Base-by-base conservation (phyloP, 1,140 invertebrate species). In the Eulimnadia texana region DNA sequence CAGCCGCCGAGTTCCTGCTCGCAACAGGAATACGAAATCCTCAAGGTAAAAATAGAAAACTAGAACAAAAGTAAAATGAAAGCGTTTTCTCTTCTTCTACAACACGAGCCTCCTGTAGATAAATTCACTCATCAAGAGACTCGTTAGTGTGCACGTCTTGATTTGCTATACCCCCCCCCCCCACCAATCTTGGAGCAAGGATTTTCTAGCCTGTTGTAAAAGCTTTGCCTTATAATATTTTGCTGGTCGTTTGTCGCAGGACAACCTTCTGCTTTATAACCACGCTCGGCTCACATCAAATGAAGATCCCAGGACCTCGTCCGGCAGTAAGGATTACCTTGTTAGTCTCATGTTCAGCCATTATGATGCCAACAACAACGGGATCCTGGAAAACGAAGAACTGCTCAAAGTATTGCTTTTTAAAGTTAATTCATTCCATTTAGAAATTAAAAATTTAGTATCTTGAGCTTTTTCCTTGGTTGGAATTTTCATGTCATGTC, bases 261-360 rank as follows among this genome's bases (percentile, higher is more conserved):
- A 86, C 66, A 86, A 85, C 71, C 73, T 88, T 33, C 70, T 88
- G 47, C 74, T 85, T 13, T 86, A 83, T 68, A 83, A 85, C 68
- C 84, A 86, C 70, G 81, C 81, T 11, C 78, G 80, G 64, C 74
- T 86, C 53, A 81, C 82, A 78, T 76, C 77, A 0, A 73, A 67
- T 56, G 60, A 61, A 54, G 60, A 61, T 13, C 27, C 27, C 13
- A 23, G 33, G 20, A 57, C 27, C 19, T 33, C 72, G 47, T 67
- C 66, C 28, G 64, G 70, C 61, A 72, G 72, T 63, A 85, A 85
- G 63, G 83, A 85, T 64, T 86, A 83, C 67, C 71, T 87, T 20
- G 83, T 86, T 49, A 83, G 82, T 63, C 80, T 85, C 68, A 86
- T 88, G 82, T 88, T 87, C 69, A 84, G 82, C 28, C 85, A 86